phyloP scores from a whole-genome alignment of 1,140 invertebrate genomes.

The Holotrichia oblita region DNA sequence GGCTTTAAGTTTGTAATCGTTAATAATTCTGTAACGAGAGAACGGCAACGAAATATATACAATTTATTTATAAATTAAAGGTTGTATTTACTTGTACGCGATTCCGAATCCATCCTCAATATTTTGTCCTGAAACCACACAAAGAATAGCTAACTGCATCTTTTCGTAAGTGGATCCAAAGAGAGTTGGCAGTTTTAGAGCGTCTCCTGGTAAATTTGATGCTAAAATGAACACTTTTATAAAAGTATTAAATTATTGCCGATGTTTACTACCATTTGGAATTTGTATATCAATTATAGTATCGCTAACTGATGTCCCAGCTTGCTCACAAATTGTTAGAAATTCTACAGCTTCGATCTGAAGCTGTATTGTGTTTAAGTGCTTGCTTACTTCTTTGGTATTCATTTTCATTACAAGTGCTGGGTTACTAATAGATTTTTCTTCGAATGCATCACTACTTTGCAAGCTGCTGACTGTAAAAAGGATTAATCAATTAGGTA shows the following conservation, averaged over 20 bases:
- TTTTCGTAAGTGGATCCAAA: conserved; percentile 74
- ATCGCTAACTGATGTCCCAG: conserved; percentile 37
- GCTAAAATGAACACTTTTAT: not conserved
- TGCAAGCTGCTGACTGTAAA: conserved; percentile 7
- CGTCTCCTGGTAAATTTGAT: not conserved
- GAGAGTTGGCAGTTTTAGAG: conserved; percentile 65
- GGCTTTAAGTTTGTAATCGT: conserved; percentile 73
- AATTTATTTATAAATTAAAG: too few species aligned
- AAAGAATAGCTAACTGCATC: conserved; percentile 71
- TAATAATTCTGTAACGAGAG: conserved; percentile 66
- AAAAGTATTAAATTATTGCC: not conserved
- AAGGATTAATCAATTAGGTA: not conserved
- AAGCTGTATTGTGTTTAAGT: conserved; percentile 74
- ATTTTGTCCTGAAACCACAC: conserved; percentile 70
- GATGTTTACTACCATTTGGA: conserved; percentile 28
- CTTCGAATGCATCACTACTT: conserved; percentile 59
- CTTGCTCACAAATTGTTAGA: conserved; percentile 68
- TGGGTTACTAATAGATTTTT: conserved; percentile 57
- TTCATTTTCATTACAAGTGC: conserved; percentile 71
- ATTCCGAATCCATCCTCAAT: conserved; percentile 75
- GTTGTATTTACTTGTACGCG: conserved; percentile 67
- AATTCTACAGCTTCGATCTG: conserved; percentile 77
- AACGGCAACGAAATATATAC: not conserved
- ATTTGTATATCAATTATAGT: conserved; percentile 43
- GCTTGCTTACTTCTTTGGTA: conserved; percentile 71